Conservation (phyloP, 92 coral and sea anemone genomes). For the Epizoanthus rinbou region DNA sequence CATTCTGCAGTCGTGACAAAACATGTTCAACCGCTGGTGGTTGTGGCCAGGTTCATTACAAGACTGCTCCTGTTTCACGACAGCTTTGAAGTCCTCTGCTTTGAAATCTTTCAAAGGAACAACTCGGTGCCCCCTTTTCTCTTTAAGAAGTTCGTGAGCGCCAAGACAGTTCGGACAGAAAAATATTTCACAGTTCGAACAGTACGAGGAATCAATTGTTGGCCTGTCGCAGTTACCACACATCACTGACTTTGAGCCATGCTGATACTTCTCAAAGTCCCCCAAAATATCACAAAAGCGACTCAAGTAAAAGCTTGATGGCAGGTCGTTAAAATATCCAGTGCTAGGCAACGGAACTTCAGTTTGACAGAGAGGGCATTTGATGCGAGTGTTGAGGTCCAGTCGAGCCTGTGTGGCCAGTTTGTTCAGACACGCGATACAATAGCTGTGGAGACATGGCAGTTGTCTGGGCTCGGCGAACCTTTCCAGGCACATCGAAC, state of each 20-base stretch:
- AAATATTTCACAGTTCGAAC: slow-evolving; percentile 16
- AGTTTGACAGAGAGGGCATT: slow-evolving; percentile 28
- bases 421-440: slow-evolving; percentile 27
- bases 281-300: slow-evolving; percentile 33
- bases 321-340: slow-evolving; percentile 23
- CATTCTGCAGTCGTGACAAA: slow-evolving; percentile 31
- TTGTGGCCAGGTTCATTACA: slow-evolving; percentile 31
- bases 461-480: slow-evolving; percentile 27
- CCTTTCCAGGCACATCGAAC: slow-evolving; percentile 35
- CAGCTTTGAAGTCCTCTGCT: slow-evolving; percentile 44
- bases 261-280: slow-evolving; percentile 32
- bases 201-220: slow-evolving; percentile 11
- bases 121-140: slow-evolving; percentile 29
- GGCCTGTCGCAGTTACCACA: slow-evolving; percentile 31
- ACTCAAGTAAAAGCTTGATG: slow-evolving; percentile 31
- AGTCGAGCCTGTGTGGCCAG: neutral
- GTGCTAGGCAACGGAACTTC: slow-evolving; percentile 8
- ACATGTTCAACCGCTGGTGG: slow-evolving; percentile 18
- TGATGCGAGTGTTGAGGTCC: neutral
- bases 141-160: slow-evolving; percentile 18
- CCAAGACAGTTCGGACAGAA: slow-evolving; percentile 27
- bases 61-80: slow-evolving; percentile 37
- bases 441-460: slow-evolving; percentile 27
- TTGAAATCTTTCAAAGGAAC: slow-evolving; percentile 34
- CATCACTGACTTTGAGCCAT: slow-evolving; percentile 24